phyloP scores from a whole-genome alignment of 2,797 vertebrate species.

The Catamblyrhynchus diadema region DNA sequence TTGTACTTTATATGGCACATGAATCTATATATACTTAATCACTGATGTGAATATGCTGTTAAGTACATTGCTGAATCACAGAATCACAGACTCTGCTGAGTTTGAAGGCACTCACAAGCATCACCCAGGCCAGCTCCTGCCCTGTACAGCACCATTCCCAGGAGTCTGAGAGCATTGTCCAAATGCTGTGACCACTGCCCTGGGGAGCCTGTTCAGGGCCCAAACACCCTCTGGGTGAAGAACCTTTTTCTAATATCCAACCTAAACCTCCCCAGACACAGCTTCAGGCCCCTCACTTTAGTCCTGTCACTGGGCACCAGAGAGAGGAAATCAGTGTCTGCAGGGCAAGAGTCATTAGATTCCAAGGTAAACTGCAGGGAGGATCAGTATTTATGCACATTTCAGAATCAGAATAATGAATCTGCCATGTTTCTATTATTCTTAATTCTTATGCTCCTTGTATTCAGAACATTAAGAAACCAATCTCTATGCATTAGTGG shows the following conservation, averaged over 20 bases:
- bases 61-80: neutral
- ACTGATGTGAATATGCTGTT: neutral
- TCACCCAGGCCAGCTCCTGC: neutral
- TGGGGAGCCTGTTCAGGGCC: neutral
- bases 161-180: neutral
- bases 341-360: neutral
- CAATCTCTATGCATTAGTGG: neutral
- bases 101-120: neutral
- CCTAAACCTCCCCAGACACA: neutral
- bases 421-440: neutral
- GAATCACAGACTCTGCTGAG: neutral
- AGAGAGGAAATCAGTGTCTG: neutral
- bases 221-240: neutral
- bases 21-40: neutral
- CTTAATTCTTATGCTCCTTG: neutral
- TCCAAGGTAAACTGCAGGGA: neutral
- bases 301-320: neutral
- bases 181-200: accelerated
- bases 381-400: neutral
- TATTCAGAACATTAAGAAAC: neutral
- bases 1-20: neutral
- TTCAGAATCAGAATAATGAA: neutral
- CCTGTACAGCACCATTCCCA: neutral
- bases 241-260: accelerated
- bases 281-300: neutral